Percentiles rank a stretch among this genome's conserved stretches.
Conservation (phyloP, 2,797 vertebrate genomes). For the Melopsittacus undulatus region DNA sequence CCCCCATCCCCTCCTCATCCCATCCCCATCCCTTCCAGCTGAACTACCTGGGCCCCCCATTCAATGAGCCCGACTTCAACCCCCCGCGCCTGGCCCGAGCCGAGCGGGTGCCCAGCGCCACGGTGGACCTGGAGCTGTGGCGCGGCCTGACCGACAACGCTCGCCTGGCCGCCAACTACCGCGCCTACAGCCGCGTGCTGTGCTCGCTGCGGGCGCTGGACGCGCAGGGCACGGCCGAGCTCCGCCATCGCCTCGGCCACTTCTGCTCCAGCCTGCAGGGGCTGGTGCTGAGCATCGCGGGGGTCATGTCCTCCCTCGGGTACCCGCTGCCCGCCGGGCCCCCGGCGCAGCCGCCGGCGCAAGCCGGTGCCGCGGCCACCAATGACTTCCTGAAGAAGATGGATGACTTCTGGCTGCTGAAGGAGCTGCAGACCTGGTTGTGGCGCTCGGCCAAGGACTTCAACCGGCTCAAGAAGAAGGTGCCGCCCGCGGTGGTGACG, state of each 20-base stretch:
- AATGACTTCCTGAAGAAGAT: slow-evolving; percentile 95
- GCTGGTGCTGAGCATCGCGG: slow-evolving; percentile 91
- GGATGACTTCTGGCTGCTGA: slow-evolving; percentile 95
- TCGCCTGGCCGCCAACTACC: slow-evolving; percentile 92
- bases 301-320: slow-evolving; percentile 90
- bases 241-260: slow-evolving; percentile 89
- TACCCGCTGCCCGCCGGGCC: slow-evolving; percentile 76
- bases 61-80: slow-evolving; percentile 96
- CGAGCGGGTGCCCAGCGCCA: slow-evolving; percentile 90
- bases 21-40: slow-evolving; percentile 74
- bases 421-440: slow-evolving; percentile 96
- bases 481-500: slow-evolving; percentile 71
- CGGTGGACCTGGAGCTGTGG: slow-evolving; percentile 92
- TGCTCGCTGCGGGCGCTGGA: slow-evolving; percentile 89
- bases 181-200: slow-evolving; percentile 91
- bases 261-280: slow-evolving; percentile 94
- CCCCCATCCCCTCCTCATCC: too few species aligned
- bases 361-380: not conserved
- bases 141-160: slow-evolving; percentile 91
- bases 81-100: slow-evolving; percentile 89
- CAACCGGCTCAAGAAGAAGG: slow-evolving; percentile 91
- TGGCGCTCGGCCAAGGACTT: slow-evolving; percentile 98
- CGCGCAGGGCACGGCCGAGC: slow-evolving; percentile 86
- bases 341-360: not conserved
- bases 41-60: slow-evolving; percentile 94